Conservation (phyloP, 2,888 invertebrate species). For the Pemphredon lugubris region DNA sequence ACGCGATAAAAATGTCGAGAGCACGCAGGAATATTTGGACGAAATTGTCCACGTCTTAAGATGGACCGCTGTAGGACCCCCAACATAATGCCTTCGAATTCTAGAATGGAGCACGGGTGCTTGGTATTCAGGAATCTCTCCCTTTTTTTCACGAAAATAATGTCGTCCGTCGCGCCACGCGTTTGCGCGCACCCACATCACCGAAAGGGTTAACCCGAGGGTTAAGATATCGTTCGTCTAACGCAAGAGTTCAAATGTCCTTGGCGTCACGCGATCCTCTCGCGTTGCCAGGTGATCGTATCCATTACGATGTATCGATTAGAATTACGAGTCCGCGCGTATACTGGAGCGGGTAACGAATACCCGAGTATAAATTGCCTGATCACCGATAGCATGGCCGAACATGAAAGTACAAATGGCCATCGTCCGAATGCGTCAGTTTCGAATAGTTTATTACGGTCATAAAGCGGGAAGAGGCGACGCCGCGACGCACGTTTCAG, state of each 20-base stretch:
- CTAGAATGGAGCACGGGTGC: conserved; percentile 9
- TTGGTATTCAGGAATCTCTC: conserved; percentile 52
- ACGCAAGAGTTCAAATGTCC: too few species aligned
- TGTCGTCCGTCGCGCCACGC: not conserved
- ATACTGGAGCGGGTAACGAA: conserved; percentile 44
- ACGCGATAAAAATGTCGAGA: too few species aligned
- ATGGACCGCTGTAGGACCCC: too few species aligned
- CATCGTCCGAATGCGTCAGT: conserved; percentile 59
- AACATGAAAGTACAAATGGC: conserved; percentile 58
- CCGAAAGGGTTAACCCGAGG: too few species aligned
- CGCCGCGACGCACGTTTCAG: conserved; percentile 44
- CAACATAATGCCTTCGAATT: not conserved
- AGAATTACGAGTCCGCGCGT: conserved; percentile 45
- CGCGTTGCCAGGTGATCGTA: too few species aligned
- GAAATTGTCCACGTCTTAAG: too few species aligned
- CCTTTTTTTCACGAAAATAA: not conserved
- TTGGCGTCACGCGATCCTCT: conserved; percentile 34
- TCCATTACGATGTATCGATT: conserved; percentile 50
- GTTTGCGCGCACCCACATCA: not conserved
- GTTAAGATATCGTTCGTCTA: too few species aligned
- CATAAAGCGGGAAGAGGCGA: conserved; percentile 47
- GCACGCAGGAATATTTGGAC: too few species aligned
- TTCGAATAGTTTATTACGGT: conserved; percentile 57
- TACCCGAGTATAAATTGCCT: conserved; percentile 56
- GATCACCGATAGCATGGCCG: conserved; percentile 53